phyloP scores from a whole-genome alignment of 2,113 vertebrate genomes.

The Pontoporia blainvillei region DNA sequence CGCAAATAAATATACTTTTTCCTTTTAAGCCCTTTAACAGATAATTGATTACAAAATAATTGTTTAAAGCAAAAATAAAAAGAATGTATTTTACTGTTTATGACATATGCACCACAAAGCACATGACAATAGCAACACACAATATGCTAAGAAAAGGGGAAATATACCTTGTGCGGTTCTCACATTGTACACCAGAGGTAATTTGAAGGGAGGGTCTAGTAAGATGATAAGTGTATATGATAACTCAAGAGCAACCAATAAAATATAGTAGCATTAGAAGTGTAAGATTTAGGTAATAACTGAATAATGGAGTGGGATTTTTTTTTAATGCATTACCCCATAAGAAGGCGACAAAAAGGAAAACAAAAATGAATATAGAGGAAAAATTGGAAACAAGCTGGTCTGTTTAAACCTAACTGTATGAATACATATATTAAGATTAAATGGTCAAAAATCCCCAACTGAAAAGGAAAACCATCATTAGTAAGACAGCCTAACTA shows the following conservation, averaged over 20 bases:
- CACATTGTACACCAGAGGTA: neutral
- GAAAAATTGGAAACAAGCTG: neutral
- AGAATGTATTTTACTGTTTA: neutral
- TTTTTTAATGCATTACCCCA: neutral
- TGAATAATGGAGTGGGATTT: neutral
- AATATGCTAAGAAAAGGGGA: neutral
- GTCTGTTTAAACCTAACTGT: neutral
- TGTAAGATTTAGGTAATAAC: no score
- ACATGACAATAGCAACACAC: no score
- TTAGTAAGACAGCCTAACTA: neutral
- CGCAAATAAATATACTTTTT: neutral
- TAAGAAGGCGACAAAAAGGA: neutral
- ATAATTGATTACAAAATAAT: neutral
- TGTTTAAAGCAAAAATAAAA: neutral
- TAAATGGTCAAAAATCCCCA: neutral
- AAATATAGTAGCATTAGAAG: neutral
- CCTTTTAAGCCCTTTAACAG: neutral
- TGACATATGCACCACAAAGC: neutral
- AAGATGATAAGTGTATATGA: neutral
- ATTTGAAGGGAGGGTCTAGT: neutral
- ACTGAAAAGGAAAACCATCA: neutral
- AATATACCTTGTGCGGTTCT: accelerated
- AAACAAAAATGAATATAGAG: neutral
- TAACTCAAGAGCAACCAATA: neutral
- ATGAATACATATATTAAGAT: neutral